Evolutionary conservation across 2,888 invertebrate genomes (phyloP).

Genomic region (Hermaeophaga mercurialis): DNA sequence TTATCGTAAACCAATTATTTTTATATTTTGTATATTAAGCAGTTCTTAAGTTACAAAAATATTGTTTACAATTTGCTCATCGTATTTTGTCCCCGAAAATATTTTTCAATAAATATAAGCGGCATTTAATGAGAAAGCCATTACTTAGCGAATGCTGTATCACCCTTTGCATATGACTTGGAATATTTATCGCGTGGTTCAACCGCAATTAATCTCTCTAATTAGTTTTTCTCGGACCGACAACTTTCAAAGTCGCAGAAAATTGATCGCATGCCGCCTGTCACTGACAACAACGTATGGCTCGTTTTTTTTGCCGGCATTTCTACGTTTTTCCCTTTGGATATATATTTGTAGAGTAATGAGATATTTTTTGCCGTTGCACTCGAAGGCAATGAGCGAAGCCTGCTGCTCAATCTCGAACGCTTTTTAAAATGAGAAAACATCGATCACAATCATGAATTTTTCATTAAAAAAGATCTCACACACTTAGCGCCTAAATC

Average conservation of each 20-base stretch:
- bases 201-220: conserved; percentile 56
- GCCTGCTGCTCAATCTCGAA: background rate
- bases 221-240: conserved; percentile 56
- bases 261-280: conserved; percentile 54
- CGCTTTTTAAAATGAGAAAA: background rate
- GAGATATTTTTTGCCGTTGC: conserved; percentile 23
- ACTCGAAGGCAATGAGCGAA: conserved; percentile 4
- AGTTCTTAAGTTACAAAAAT: too few relatives aligned
- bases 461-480: background rate
- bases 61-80: too few relatives aligned
- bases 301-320: conserved; percentile 33
- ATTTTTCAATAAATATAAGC: too few relatives aligned
- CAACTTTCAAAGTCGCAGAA: conserved; percentile 52
- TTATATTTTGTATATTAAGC: too few relatives aligned
- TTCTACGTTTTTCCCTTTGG: conserved; percentile 21
- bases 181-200: conserved; percentile 50
- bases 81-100: too few relatives aligned
- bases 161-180: conserved; percentile 20
- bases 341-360: conserved; percentile 28
- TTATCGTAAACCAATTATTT: too few relatives aligned
- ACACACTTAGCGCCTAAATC: too few relatives aligned
- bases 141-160: background rate
- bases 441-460: background rate
- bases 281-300: conserved; percentile 52
- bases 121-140: too few relatives aligned